These are phyloP conservation scores for Myathropa florea DNA, from an alignment of 2,888 invertebrate species.

Conservation along the genomic window DNA sequence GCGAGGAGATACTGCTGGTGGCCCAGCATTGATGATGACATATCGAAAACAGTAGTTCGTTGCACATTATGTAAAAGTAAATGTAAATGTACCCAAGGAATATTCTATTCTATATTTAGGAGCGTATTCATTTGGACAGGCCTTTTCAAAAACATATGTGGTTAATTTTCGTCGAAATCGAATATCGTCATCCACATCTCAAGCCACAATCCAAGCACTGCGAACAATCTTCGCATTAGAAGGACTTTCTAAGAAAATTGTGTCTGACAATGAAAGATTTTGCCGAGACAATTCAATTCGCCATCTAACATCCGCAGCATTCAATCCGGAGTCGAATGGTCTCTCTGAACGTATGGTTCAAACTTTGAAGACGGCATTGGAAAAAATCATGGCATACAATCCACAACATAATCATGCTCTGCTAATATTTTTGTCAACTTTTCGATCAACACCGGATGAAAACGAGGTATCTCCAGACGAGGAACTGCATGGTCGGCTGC, in stretches of 20 bases:
- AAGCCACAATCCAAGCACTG: slow-evolving; percentile 20
- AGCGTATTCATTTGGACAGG: slow-evolving; percentile 79
- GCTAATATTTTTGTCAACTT: slow-evolving; percentile 12
- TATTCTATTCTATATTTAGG: slow-evolving; percentile 71
- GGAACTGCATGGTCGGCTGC: background rate
- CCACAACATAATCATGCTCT: background rate
- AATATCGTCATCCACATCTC: slow-evolving; percentile 44
- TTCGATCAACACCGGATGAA: slow-evolving; percentile 18
- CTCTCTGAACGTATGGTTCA: background rate
- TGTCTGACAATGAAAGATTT: too few relatives aligned
- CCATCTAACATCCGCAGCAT: slow-evolving; percentile 5
- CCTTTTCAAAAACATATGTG: slow-evolving; percentile 74
- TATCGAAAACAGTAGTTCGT: slow-evolving; percentile 8
- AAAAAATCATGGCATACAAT: background rate
- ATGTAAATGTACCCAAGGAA: background rate
- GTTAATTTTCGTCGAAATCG: slow-evolving; percentile 77
- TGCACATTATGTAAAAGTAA: slow-evolving; percentile 1
- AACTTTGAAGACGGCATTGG: slow-evolving; percentile 7
- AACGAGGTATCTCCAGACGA: slow-evolving; percentile 7
- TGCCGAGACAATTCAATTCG: background rate
- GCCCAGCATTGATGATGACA: slow-evolving; percentile 24
- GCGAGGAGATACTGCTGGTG: slow-evolving; percentile 42
- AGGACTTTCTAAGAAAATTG: slow-evolving; percentile 71
- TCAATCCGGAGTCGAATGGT: slow-evolving; percentile 13
- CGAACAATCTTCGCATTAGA: slow-evolving; percentile 72